Evolutionary conservation across 2,888 invertebrate species (phyloP), one percentile per base, ranked within the genome.

Genomic region (Heliconius ethilla): DNA sequence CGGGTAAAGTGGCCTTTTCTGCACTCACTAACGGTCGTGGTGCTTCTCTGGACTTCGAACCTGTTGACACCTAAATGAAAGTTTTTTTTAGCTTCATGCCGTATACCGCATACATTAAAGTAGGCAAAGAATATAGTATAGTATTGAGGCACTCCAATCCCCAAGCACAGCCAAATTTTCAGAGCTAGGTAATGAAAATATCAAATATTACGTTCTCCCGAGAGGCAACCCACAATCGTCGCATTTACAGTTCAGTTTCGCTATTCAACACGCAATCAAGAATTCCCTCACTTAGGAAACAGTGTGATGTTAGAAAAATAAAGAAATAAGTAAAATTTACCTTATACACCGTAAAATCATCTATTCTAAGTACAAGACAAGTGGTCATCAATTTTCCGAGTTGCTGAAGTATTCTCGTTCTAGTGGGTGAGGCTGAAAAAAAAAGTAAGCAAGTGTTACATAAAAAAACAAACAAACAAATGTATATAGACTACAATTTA

Each of bases 301-400:
- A 51, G 6, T 51, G 18, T 18, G 18, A 18, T 4, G 45, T 18
- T 51, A 51, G 33, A 33, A 18, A 51, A 51, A 51, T 13, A 51
- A 22, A 15, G 2, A 18, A 51, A 51, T 22, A 22, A 51, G 18
- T 22, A 40, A 22, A 25, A 45, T 33, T 93, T 91, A 98, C 98
- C 94, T 98, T 98, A 90, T 97, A 98, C 74, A 99, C 95, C 13
- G 97, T 97, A 86, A 99, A 98, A 90, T 99, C 99, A 86, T 98
- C 98, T 84, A 99, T 96, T 88, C 98, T 96, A 80, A 99, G 95
- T 55, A 99, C 96, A 62, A 98, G 96, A 89, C 98, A 99, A 18
- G 98, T 97, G 45, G 98, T 98, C 98, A 99, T 98, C 81, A 99
- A 91, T 88, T 97, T 98, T 37, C 97, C 96, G 63, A 98, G 93